phyloP scores from a whole-genome alignment of 2,888 invertebrate species.

The Antitype chi region DNA sequence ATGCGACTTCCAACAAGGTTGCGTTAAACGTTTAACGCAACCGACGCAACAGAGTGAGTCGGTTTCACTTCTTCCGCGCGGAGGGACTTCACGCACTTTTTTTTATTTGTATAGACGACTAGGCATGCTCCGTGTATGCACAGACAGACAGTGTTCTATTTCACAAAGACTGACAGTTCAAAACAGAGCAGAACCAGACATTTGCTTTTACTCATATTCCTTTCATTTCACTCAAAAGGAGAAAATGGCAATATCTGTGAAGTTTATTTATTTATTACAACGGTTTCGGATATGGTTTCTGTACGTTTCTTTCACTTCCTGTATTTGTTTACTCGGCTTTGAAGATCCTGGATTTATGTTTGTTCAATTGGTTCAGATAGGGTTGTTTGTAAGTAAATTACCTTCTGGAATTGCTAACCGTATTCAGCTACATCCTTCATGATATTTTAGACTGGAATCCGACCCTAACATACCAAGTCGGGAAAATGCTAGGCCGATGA shows the following conservation, averaged over 20 bases:
- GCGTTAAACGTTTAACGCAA: too few species aligned
- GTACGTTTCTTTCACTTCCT: conserved; percentile 39
- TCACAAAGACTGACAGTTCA: not conserved
- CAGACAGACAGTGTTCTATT: not conserved
- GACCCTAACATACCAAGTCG: not conserved
- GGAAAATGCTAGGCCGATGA: too few species aligned
- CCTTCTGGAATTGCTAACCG: not conserved
- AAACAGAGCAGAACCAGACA: not conserved
- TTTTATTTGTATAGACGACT: too few species aligned
- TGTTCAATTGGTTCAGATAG: conserved; percentile 15
- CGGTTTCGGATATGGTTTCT: conserved; percentile 17
- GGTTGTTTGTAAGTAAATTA: conserved; percentile 8
- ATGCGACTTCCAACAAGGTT: too few species aligned
- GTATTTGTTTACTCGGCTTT: conserved; percentile 51
- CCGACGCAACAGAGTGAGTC: too few species aligned
- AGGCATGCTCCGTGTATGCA: not conserved
- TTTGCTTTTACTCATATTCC: not conserved
- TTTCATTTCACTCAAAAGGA: conserved; percentile 11
- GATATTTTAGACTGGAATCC: not conserved
- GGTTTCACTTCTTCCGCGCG: too few species aligned
- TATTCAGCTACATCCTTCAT: not conserved
- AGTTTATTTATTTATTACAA: conserved; percentile 37
- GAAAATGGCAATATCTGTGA: conserved; percentile 20
- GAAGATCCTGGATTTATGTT: conserved; percentile 25
- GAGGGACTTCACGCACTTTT: too few species aligned